These are phyloP conservation scores for Apis florea DNA, from an alignment of 1,140 invertebrate genomes.

Conservation along the genomic window DNA sequence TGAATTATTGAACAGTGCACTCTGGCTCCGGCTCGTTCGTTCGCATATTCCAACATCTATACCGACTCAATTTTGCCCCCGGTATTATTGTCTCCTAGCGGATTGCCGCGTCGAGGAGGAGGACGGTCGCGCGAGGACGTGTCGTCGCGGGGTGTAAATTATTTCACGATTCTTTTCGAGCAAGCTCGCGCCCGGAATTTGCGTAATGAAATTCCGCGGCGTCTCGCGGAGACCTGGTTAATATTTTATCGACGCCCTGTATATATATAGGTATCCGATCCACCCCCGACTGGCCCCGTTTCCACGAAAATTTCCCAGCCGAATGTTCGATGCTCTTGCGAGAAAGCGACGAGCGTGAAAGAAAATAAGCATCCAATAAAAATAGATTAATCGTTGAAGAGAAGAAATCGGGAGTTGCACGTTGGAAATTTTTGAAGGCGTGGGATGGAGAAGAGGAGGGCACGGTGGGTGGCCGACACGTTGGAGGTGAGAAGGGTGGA, in stretches of 20 bases:
- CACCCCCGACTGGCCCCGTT: too few relatives aligned
- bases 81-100: constrained; percentile 68
- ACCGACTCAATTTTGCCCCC: constrained; percentile 52
- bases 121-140: constrained; percentile 26
- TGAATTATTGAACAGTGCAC: constrained; percentile 75
- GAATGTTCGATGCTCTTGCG: too few relatives aligned
- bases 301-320: too few relatives aligned
- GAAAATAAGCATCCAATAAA: too few relatives aligned
- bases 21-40: constrained; percentile 64
- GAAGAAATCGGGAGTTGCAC: too few relatives aligned
- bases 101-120: neutral
- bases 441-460: neutral
- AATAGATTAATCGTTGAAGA: too few relatives aligned
- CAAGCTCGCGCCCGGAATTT: constrained; percentile 40
- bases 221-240: constrained; percentile 15
- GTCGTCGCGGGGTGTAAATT: constrained; percentile 55
- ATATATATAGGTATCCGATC: neutral
- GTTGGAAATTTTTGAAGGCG: too few relatives aligned
- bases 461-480: neutral
- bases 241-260: constrained; percentile 41
- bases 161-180: constrained; percentile 55
- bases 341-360: too few relatives aligned
- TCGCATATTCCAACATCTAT: constrained; percentile 63
- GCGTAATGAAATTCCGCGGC: constrained; percentile 56
- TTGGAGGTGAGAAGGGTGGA: constrained; percentile 50